Evolutionary conservation across 2,888 invertebrate genomes (phyloP), one percentile per base, ranked within the genome.

Genomic region (Xestoiulus laeticollis): DNA sequence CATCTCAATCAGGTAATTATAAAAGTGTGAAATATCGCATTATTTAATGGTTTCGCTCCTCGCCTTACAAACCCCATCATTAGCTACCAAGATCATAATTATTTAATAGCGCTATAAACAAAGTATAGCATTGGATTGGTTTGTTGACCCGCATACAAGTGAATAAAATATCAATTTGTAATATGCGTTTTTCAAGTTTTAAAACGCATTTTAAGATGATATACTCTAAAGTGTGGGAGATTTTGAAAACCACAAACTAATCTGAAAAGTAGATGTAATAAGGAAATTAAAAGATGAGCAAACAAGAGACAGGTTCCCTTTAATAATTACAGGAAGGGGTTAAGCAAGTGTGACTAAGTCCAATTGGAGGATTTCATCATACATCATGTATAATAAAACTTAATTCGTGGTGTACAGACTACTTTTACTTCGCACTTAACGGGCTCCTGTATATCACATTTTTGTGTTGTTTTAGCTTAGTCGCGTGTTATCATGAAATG

Each of bases 11-110:
- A 26, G 14, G 68, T 68, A 68, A 68, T 68, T 68, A 68, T 68
- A 26, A 68, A 26, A 68, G 68, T 68, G 68, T 26, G 68, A 68
- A 68, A 26, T 68, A 68, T 68, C 68, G 68, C 68, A 26, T 68
- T 68, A 68, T 68, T 68, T 68, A 68, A 68, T 68, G 14, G 68
- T 68, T 26, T 68, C 68, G 8, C 59, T 59, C 59, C 4, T n/a
- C 59, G 8, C 22, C 59, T n/a, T 59, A 22, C n/a, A 59, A 59
- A 22, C 48, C 33, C 3, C 59, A 59, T 59, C n/a, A 59, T 59
- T 59, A 59, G 3, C 59, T n/a, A 22, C 59, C 22, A 59, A 59
- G 59, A n/a, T 19, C 59, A 59, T 59, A 68, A 68, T 68, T 68
- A 68, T 68, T 68, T 68, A 68, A 68, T 68, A 26, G 68, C 10